Evolutionary conservation across 2,888 invertebrate genomes (phyloP), one percentile per base, ranked within the genome.

Genomic region (Smittia sp.): DNA sequence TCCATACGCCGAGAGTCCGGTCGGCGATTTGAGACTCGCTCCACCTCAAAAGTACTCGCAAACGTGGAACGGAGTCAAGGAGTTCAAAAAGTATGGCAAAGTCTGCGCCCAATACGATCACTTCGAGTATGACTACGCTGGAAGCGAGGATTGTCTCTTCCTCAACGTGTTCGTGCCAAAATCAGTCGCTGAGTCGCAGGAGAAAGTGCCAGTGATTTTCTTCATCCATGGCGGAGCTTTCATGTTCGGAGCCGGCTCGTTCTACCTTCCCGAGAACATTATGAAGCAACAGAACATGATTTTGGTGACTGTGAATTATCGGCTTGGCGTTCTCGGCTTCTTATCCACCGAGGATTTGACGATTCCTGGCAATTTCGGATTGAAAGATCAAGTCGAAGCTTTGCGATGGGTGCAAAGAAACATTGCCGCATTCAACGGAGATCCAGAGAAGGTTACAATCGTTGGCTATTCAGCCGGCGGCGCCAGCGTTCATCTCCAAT

Each of bases 321-420:
- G 91, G 63, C 77, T 91, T n/a, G 91, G 91, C 58, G 87, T 89
- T 0, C 78, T 91, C 74, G 91, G 92, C 65, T 92, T 93, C 79
- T 81, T 91, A 0, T 90, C 90, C 78, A 90, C 91, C 0, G 90
- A 88, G 39, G 90, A 92, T 76, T 85, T 86, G 0, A 78, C 85
- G 0, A 83, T 89, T 0, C 88, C 92, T 0, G 90, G 90, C 2
- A 92, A 92, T 79, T 86, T 86, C 77, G 92, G 91, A 0, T 79
- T 92, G 32, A 91, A 90, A 78, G 92, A 92, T 83, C 91, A 92
- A 81, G 83, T 84, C 24, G 83, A 88, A 76, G 91, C 90, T 0
- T 79, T 92, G 54, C 85, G 86, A 76, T 92, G 91, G 90, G 81
- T 90, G 0, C 86, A 87, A 74, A 81, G 86, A 62, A 89, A 92